phyloP scores from a whole-genome alignment of 2,113 vertebrate genomes.

The Martes martes region DNA sequence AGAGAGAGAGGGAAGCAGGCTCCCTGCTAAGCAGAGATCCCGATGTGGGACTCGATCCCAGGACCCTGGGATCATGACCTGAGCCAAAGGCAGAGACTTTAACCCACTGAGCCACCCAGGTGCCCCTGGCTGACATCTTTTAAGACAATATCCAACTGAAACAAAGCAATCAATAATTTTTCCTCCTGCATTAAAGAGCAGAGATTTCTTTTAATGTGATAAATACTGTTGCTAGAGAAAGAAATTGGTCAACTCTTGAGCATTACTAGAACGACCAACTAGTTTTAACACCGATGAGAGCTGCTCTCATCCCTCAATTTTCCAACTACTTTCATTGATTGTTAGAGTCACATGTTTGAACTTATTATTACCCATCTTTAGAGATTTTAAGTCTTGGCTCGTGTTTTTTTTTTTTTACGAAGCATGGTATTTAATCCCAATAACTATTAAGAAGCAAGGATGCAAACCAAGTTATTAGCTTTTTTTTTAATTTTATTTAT shows the following conservation, averaged over 20 bases:
- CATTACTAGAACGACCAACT: not conserved
- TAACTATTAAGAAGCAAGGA: not conserved
- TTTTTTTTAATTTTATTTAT: no score
- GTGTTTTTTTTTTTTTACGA: not conserved
- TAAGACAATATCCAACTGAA: slow-evolving; percentile 21
- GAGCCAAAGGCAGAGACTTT: no score
- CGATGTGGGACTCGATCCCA: no score
- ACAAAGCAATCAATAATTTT: not conserved
- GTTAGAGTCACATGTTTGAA: not conserved
- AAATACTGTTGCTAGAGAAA: not conserved
- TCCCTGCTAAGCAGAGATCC: no score
- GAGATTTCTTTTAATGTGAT: not conserved
- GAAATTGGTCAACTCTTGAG: not conserved
- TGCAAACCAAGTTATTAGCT: not conserved
- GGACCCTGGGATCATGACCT: no score
- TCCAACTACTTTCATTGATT: not conserved
- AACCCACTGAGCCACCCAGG: no score
- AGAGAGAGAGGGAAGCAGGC: no score
- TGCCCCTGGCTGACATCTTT: not conserved
- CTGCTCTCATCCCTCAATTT: not conserved
- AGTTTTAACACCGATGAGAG: not conserved
- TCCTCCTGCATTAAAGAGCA: not conserved
- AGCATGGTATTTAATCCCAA: not conserved
- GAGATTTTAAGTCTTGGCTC: not conserved
- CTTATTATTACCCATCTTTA: not conserved